phyloP scores from a whole-genome alignment of 1,140 invertebrate genomes.

The Stegodyphus dumicola region DNA sequence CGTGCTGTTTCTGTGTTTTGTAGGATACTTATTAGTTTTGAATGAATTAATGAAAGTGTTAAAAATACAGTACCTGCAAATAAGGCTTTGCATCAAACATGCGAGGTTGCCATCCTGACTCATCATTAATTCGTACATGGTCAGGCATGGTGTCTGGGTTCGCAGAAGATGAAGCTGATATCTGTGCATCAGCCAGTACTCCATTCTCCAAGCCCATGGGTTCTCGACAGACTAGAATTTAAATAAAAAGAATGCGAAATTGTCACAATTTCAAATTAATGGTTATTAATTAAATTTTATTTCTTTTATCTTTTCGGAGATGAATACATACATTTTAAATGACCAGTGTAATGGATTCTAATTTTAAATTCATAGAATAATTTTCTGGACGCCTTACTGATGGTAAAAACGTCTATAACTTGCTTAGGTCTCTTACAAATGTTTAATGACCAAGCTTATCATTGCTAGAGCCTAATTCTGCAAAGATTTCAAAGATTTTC shows the following conservation, averaged over 20 bases:
- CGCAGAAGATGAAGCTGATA: constrained; percentile 71
- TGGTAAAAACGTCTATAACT: no score
- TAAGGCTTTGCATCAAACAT: constrained; percentile 13
- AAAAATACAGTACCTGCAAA: constrained; percentile 28
- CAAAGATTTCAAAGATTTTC: no score
- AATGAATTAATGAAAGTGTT: no score
- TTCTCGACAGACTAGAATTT: constrained; percentile 71
- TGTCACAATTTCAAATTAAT: neutral
- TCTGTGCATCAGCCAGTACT: constrained; percentile 72
- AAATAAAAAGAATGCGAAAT: constrained; percentile 44
- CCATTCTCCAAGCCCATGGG: constrained; percentile 76
- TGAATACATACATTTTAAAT: no score
- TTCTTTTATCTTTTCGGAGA: neutral
- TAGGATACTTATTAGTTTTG: no score
- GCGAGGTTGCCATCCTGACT: constrained; percentile 36
- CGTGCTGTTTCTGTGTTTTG: no score
- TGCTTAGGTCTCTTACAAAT: no score
- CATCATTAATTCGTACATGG: constrained; percentile 42
- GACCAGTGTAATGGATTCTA: no score
- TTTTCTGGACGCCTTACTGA: no score
- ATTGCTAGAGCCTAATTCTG: no score
- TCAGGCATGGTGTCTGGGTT: constrained; percentile 64
- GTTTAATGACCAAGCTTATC: no score
- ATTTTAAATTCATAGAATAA: no score
- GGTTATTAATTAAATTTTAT: neutral